Conservation (phyloP, 2,113 vertebrate genomes). For the Mustela lutreola region DNA sequence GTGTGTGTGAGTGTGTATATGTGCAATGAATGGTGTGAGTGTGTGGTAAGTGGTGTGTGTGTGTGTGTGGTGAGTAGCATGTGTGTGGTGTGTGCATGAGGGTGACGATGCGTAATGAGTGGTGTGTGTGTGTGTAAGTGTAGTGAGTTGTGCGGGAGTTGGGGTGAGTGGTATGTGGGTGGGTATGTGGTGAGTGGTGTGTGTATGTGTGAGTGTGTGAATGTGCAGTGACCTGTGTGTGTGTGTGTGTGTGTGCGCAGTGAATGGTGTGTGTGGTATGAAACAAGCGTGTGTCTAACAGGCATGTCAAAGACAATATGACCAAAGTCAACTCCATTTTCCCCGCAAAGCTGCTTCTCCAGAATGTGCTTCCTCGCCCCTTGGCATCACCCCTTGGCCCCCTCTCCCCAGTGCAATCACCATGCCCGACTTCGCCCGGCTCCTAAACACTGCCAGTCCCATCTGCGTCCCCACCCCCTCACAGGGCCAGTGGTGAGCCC, state of each 20-base stretch:
- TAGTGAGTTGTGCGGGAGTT: too few species aligned
- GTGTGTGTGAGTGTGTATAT: not conserved
- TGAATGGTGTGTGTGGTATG: not conserved
- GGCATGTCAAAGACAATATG: not conserved
- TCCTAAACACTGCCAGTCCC: not conserved
- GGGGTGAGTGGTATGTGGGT: too few species aligned
- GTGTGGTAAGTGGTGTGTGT: too few species aligned
- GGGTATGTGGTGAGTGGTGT: not conserved
- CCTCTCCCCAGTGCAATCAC: not conserved
- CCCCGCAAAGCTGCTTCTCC: not conserved
- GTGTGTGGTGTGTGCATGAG: too few species aligned
- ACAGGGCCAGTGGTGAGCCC: not conserved
- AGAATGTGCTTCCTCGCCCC: not conserved
- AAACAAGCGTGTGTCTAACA: not conserved
- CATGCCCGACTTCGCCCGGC: not conserved
- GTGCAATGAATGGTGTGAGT: too few species aligned
- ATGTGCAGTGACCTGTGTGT: not conserved
- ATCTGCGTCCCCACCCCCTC: not conserved
- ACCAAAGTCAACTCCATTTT: not conserved
- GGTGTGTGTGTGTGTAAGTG: too few species aligned
- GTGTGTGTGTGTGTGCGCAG: not conserved
- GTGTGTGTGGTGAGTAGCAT: not conserved
- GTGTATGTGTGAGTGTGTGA: not conserved
- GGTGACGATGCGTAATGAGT: too few species aligned
- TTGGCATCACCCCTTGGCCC: not conserved